Conservation (phyloP, 2,888 invertebrate species). For the Tuta absoluta region DNA sequence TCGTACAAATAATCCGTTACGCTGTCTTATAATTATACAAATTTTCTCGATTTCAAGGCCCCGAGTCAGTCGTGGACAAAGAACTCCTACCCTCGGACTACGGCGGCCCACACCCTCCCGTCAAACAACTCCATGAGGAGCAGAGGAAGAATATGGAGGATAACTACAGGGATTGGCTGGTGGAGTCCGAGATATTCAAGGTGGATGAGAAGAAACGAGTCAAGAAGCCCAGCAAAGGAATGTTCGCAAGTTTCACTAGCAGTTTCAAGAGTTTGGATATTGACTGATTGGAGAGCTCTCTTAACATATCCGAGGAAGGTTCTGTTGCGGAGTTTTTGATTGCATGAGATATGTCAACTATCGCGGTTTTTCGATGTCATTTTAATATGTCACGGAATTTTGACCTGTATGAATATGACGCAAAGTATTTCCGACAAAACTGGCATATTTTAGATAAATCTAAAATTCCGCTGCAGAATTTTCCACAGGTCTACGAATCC, state of each 20-base stretch:
- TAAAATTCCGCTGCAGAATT: no score
- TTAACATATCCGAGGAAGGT: not conserved
- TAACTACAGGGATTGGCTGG: conserved; percentile 83
- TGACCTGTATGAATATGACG: not conserved
- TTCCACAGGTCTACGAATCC: no score
- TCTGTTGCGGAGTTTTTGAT: not conserved
- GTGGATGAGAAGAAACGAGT: conserved; percentile 75
- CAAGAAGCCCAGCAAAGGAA: conserved; percentile 73
- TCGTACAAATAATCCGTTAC: no score
- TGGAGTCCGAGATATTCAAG: conserved; percentile 81
- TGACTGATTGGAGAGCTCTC: conserved; percentile 54
- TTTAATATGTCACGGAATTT: no score
- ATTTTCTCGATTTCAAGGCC: conserved; percentile 46
- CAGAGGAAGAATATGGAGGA: conserved; percentile 79
- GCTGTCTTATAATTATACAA: not conserved
- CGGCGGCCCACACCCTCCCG: conserved; percentile 80
- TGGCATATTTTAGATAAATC: no score
- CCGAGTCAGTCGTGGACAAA: conserved; percentile 69
- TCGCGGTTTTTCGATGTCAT: no score
- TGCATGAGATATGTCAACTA: no score
- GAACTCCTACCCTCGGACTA: conserved; percentile 80
- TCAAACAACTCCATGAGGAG: conserved; percentile 79
- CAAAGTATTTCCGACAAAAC: not conserved
- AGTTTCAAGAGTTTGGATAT: conserved; percentile 76
- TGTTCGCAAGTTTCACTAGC: conserved; percentile 76